phyloP scores from a whole-genome alignment of 2,888 invertebrate genomes.

The Apodemia duryi region DNA sequence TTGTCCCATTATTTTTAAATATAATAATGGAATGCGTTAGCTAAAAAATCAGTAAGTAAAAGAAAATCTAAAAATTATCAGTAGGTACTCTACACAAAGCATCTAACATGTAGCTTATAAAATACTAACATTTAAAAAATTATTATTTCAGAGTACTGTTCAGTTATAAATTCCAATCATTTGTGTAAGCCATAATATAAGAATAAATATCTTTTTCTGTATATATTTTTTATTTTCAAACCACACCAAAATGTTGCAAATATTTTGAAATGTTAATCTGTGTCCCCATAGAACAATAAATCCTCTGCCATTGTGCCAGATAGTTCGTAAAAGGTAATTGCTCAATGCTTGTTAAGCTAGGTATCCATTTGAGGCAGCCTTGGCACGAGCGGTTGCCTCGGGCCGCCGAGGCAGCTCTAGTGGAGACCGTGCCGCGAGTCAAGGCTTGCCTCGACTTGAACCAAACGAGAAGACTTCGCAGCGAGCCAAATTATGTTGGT shows the following conservation, averaged over 20 bases:
- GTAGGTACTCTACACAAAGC: conserved; percentile 12
- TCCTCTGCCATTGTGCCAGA: no score
- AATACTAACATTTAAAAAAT: conserved; percentile 21
- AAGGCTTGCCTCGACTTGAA: no score
- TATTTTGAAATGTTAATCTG: no score
- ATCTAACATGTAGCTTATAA: conserved; percentile 22
- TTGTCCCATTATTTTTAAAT: neutral
- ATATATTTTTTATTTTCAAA: conserved; percentile 26
- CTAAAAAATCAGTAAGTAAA: neutral
- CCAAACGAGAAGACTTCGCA: no score
- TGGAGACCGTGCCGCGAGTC: no score
- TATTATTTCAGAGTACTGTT: conserved; percentile 42
- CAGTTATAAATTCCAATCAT: conserved; percentile 55
- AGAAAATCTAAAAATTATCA: conserved; percentile 15
- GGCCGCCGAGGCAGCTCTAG: no score
- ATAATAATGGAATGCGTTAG: neutral
- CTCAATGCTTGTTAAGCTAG: no score
- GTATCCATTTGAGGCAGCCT: no score
- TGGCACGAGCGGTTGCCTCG: no score
- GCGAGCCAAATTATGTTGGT: no score
- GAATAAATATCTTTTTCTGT: conserved; percentile 42
- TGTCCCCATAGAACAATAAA: no score
- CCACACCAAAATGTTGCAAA: neutral
- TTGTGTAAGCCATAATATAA: conserved; percentile 50
- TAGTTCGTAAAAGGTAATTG: no score